phyloP scores from a whole-genome alignment of 2,797 vertebrate genomes.

The Channa striata region DNA sequence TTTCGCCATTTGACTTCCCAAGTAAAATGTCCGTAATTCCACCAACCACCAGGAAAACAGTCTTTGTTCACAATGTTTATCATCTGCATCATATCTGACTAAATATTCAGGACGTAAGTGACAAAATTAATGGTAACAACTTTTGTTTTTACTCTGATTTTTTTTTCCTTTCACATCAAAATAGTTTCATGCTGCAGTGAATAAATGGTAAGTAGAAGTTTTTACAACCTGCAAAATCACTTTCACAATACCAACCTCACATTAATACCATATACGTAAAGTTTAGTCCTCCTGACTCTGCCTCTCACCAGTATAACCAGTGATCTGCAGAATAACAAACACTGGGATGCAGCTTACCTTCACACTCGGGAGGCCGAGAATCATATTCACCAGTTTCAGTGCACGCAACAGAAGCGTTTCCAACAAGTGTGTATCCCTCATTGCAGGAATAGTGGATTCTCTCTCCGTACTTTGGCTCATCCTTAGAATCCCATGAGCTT shows the following conservation, averaged over 20 bases:
- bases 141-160: no score
- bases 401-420: constrained; percentile 43
- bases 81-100: no score
- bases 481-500: background rate
- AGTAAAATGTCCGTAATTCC: no score
- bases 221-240: background rate
- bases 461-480: constrained; percentile 24
- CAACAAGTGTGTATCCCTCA: constrained; percentile 55
- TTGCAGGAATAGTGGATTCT: constrained; percentile 61
- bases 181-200: no score
- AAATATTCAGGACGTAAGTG: no score
- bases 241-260: no score
- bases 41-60: no score
- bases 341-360: constrained; percentile 56
- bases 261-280: no score
- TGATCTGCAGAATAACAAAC: background rate
- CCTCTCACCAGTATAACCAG: background rate
- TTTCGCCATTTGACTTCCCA: no score
- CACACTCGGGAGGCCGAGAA: constrained; percentile 65
- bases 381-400: constrained; percentile 45
- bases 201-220: background rate
- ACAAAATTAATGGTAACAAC: no score
- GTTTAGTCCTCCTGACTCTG: background rate
- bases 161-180: no score
- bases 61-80: no score